Conservation (phyloP, 2,888 invertebrate genomes). For the Lypha dubia region DNA sequence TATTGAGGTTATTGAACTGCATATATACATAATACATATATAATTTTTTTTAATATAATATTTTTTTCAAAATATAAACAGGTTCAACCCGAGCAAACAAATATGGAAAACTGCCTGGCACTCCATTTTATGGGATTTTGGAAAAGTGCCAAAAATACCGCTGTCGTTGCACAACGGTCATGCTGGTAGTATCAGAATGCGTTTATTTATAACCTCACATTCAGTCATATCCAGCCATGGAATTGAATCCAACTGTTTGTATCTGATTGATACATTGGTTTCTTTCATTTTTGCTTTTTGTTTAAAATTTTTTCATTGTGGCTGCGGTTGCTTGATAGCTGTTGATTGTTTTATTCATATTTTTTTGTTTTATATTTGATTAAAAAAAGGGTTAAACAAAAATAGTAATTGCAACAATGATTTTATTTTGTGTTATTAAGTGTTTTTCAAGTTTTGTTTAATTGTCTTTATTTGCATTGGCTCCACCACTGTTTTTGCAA, state of each 20-base stretch:
- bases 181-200: too few species aligned
- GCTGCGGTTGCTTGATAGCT: background rate
- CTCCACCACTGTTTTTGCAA: background rate
- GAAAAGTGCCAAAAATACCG: too few species aligned
- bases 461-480: constrained; percentile 36
- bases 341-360: constrained; percentile 20
- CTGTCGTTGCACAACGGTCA: too few species aligned
- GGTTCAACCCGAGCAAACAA: too few species aligned
- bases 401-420: constrained; percentile 21
- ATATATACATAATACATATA: too few species aligned
- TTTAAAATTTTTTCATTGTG: background rate
- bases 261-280: constrained; percentile 16
- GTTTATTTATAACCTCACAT: constrained; percentile 24
- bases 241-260: background rate
- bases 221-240: background rate
- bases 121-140: too few species aligned
- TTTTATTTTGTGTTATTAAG: constrained; percentile 25
- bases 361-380: background rate
- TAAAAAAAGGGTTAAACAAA: constrained; percentile 21
- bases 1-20: too few species aligned
- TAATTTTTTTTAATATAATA: too few species aligned
- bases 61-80: too few species aligned
- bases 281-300: constrained; percentile 5
- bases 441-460: background rate
- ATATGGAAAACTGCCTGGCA: too few species aligned